Base-by-base conservation (phyloP, 2,888 invertebrate species). In the Caenorhabditis doughertyi region DNA sequence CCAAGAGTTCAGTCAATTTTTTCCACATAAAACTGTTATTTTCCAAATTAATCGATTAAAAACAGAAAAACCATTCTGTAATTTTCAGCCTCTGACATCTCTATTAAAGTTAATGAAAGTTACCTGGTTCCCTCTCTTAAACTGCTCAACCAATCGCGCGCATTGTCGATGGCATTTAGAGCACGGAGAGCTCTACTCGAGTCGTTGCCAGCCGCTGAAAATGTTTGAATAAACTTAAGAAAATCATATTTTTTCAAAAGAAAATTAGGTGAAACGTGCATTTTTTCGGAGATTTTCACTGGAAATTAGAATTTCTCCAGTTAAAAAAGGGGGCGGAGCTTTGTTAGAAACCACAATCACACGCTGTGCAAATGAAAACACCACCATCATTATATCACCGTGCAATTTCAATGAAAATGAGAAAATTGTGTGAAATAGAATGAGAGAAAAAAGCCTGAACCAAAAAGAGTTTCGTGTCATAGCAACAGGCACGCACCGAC, bases 171-270 rank as follows among this genome's bases (percentile, higher is more conserved):
- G 29, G 79, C 82, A 21, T 81, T 79, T 9, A 88, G 85, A 13
- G 86, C 84, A 21, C 84, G 83, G 9, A 87, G 81, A 29, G 84
- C 85, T 60, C 85, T 88, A 88, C 74, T 84, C 83, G 88, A 88
- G 87, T 88, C 88, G 87, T 76, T 87, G 86, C 88, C 88, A 88
- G 87, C 87, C 86, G 83, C 88, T 87, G 81, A 13, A 39, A 35
- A 23, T 18, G 18, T n/a, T 47, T 3, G 49, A 65, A n/a, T n/a
- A n/a, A 79, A 79, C 71, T 32, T 18, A 79, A 65, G 58, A 35
- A 70, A 39, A n/a, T n/a, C n/a, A n/a, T n/a, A n/a, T n/a, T n/a
- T 39, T 39, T 39, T 39, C 9, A 39, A 5, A 39, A 39, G 16
- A 39, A 39, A 39, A 32, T 32, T 32, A n/a, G n/a, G n/a, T n/a